These are phyloP conservation scores for Gymnopithys bicolor DNA, from an alignment of 2,797 vertebrate species.

Conservation along the genomic window DNA sequence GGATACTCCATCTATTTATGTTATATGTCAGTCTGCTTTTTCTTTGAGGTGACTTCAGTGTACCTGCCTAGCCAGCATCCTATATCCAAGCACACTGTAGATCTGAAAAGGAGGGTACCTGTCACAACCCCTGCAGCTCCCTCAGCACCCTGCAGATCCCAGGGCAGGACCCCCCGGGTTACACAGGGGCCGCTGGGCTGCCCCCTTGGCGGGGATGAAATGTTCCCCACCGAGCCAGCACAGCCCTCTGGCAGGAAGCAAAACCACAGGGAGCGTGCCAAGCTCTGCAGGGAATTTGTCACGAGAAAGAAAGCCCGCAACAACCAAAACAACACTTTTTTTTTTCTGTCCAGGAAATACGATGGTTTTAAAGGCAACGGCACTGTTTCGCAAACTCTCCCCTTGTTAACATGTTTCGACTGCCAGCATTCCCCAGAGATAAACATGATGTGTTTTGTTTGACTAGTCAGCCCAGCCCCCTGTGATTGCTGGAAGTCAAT, in stretches of 20 bases:
- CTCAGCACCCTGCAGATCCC: neutral
- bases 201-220: neutral
- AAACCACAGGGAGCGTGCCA: neutral
- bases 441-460: neutral
- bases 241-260: neutral
- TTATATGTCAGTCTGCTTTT: neutral
- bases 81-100: neutral
- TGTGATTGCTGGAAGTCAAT: constrained; percentile 14
- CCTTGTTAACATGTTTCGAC: neutral
- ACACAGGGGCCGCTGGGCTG: neutral
- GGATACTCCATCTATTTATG: neutral
- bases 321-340: neutral
- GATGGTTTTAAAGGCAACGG: neutral
- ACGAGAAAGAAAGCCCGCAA: neutral
- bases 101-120: neutral
- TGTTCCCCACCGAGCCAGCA: neutral
- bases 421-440: neutral
- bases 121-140: fast-evolving
- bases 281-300: constrained; percentile 5
- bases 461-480: neutral
- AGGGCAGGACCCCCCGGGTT: neutral
- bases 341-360: neutral
- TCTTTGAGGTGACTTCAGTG: neutral
- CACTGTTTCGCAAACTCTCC: constrained; percentile 17
- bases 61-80: fast-evolving